Percentiles rank a stretch among this genome's conserved stretches.
Evolutionary conservation across 2,888 invertebrate genomes (phyloP).

Genomic region (Tipula confusa): DNA sequence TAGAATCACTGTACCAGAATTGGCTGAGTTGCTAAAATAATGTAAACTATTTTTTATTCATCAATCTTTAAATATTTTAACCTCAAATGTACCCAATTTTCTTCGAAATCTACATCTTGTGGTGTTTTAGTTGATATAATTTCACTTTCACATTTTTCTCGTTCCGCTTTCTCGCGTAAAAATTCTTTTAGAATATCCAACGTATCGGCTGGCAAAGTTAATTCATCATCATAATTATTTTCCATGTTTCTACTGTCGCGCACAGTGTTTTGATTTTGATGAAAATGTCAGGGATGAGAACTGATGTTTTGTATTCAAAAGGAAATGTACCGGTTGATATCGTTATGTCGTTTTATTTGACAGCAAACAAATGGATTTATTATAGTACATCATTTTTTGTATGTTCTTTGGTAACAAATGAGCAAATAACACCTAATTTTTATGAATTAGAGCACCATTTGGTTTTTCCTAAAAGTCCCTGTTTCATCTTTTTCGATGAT

Average conservation of each 20-base stretch:
- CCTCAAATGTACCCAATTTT: constrained; percentile 67
- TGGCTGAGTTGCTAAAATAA: constrained; percentile 85
- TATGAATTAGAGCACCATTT: too few relatives aligned
- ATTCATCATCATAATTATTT: constrained; percentile 40
- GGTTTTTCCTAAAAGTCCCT: too few relatives aligned
- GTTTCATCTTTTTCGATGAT: too few relatives aligned
- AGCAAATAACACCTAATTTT: too few relatives aligned
- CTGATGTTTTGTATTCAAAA: too few relatives aligned
- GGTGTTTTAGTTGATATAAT: constrained; percentile 37
- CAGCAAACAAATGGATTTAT: too few relatives aligned
- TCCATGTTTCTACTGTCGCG: background rate
- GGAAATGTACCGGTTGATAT: too few relatives aligned
- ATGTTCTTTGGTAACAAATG: too few relatives aligned
- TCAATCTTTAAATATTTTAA: background rate
- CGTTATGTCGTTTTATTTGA: too few relatives aligned
- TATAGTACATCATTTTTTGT: too few relatives aligned
- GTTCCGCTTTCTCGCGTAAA: background rate
- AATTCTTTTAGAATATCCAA: background rate
- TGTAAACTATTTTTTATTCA: constrained; percentile 32
- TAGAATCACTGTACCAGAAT: constrained; percentile 91
- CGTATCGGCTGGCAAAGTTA: constrained; percentile 40
- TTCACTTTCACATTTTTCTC: background rate
- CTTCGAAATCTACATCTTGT: constrained; percentile 59
- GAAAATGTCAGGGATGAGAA: background rate
- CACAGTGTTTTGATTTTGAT: background rate